Base-by-base conservation (phyloP, 1,140 invertebrate species). In the Psilanteris sp. region DNA sequence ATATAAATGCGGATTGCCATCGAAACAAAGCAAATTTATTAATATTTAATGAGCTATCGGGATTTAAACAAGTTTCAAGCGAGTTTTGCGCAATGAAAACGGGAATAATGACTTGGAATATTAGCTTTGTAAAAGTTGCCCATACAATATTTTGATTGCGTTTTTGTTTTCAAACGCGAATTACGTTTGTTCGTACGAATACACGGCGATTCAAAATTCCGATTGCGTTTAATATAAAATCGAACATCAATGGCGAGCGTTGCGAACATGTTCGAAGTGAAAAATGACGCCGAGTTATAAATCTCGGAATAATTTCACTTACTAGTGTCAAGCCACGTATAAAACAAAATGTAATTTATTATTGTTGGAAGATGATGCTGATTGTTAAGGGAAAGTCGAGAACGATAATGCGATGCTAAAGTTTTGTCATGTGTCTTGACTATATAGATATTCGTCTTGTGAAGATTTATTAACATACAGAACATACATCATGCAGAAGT, bases 321-420 rank as follows among this genome's bases (percentile, higher is more conserved):
- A 64, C 55, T 50, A 57, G 55, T 64, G 64, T 75, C 64, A 64
- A 41, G 57, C 50, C 34, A 18, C 43, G 50, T 75, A 68, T 64
- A 68, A 68, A 75, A 64, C 55, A 52, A 44, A 61, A 61, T 67
- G 72, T 64, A 70, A 76, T 79, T 79, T 81, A 83, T 85, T 83
- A 84, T 81, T 79, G 73, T 61, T 37, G 44, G 54, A 75, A 75
- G 77, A 80, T 77, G 73, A 76, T 76, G 73, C 62, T 79, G 64
- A 70, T 72, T 67, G 76, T 76, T 76, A 66, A 66, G 68, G 57
- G 70, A 76, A 76, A 76, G 73, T 66, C 37, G 54, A 50, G 62
- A 76, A 52, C 66, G 34, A 76, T 57, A 52, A 67, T 64, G 64
- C 50, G 57, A 79, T 79, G 74, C 82, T 79, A 78, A 72, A 74